Base-by-base conservation (phyloP, 2,797 vertebrate species). In the Hydrolagus colliei region DNA sequence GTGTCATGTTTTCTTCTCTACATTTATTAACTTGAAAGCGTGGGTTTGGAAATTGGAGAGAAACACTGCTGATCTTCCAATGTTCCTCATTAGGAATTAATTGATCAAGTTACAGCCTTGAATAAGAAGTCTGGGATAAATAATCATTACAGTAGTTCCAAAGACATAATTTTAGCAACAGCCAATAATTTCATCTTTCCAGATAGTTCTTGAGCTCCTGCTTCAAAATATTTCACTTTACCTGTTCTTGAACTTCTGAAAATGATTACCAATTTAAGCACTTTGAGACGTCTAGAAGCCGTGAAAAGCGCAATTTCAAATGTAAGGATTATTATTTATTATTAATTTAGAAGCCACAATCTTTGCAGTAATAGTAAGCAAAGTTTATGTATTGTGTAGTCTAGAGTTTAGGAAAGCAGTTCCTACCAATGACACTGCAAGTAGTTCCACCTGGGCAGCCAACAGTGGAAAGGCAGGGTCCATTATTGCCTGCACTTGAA, bases 371-470 rank as follows among this genome's bases (percentile, higher is more conserved):
- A 6, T 6, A 52, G 41, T 52, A 52, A 3, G 6, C 41, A 3
- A 52, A 52, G 41, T 3, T 52, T 0, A 52, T 52, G 41, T 6
- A 52, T 52, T 52, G 41, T 52, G 41, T 52, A 52, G 41, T 52
- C 3, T 3, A 52, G 41, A 52, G 41, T 52, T 52, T 52, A 3
- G 6, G 71, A 80, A n/a, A 71, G 9, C 20, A 84, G 63, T 68
- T 84, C 91, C 88, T 90, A 97, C 98, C 98, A 91, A 99, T 97
- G 76, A 99, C 98, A 89, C 96, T 97, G 87, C 93, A 96, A 11
- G 96, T 98, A 87, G 98, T 99, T 91, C 98, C 98, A 86, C 98
- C 98, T 0, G 98, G 98, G 90, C 97, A 99, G 87, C 98, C 98
- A 2, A 99, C 98, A 0, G 98, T 99, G 84, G 98, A 98, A 63